A percentile compares a stretch with the other conserved stretches of the same genome.
These are phyloP conservation scores for Anguilla megastoma DNA, from an alignment of 2,797 vertebrate genomes.

Conservation along the genomic window DNA sequence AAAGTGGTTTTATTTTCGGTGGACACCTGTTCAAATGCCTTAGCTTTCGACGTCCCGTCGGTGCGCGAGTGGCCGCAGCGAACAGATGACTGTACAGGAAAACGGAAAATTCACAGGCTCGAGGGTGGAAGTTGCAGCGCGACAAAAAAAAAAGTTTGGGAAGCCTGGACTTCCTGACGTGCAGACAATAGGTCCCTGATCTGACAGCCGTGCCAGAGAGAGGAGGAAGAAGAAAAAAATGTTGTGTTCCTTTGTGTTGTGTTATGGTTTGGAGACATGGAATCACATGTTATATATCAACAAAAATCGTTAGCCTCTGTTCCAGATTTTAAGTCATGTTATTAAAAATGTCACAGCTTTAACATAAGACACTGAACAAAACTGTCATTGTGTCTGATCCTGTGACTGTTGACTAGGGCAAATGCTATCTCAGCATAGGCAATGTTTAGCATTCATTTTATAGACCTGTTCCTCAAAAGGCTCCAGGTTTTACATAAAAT, in stretches of 20 bases:
- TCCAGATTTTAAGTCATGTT: slow-evolving; percentile 30
- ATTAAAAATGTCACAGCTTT: slow-evolving; percentile 26
- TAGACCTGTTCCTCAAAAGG: background rate
- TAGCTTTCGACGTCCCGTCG: background rate
- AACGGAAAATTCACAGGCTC: slow-evolving; percentile 42
- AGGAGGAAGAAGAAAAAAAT: slow-evolving; percentile 34
- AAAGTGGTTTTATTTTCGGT: background rate
- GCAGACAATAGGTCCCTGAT: slow-evolving; percentile 32
- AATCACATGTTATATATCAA: background rate
- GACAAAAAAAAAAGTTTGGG: slow-evolving; percentile 17
- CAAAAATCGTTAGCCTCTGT: background rate
- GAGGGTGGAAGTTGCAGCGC: background rate
- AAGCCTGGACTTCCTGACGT: slow-evolving; percentile 46
- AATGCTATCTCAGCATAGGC: slow-evolving; percentile 8
- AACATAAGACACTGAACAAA: slow-evolving; percentile 31
- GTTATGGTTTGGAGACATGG: background rate
- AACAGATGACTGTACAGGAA: slow-evolving; percentile 47
- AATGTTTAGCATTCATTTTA: slow-evolving; percentile 22
- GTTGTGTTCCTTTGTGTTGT: background rate
- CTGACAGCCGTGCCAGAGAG: slow-evolving; percentile 29
- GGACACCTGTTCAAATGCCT: background rate
- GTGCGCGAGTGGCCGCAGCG: background rate
- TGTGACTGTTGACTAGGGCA: slow-evolving; percentile 19
- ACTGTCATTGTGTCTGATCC: slow-evolving; percentile 20
- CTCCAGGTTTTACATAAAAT: background rate